Base-by-base conservation (phyloP, 2,797 vertebrate species). In the Coendou prehensilis region DNA sequence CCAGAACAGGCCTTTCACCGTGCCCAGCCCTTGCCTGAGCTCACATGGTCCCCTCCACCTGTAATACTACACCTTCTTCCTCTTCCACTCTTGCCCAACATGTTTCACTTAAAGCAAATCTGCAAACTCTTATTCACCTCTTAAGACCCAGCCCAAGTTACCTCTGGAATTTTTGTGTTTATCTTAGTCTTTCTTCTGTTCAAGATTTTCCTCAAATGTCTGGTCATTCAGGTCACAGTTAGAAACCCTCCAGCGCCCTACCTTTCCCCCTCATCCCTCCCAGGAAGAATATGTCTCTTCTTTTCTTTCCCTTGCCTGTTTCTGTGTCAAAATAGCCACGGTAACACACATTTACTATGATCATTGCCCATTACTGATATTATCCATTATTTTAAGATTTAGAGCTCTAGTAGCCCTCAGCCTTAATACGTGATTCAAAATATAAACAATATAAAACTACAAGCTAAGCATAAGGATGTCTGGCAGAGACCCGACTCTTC, bases 171-270 rank as follows among this genome's bases (percentile, higher is more conserved):
- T 28, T 54, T 61, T 64, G 37, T 82, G 50, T 71, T 91, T 75
- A 37, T 93, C 47, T 57, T 73, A 75, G 15, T 61, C 64, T 41
- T 91, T 63, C 71, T 90, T 85, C 50, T 93, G 67, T 50, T 97
- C 50, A 81, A 94, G 41, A 71, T 88, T 82, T 90, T 82, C 76
- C n/a, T 83, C 26, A 61, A 71, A n/a, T 37, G 20, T 37, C 54
- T 61, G 54, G 73, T 71, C 50, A 89, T 50, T 47, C 33, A 79
- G 63, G 57, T 64, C 56, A 59, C 41, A 81, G 69, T 18, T 26
- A 73, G 61, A 87, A 73, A 69, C 4, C 45, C 5, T 9, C 37
- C 28, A 26, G 10, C 20, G n/a, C 9, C n/a, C 82, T 33, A 37
- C 47, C 57, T 20, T 20, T 18, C 52, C 67, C 45, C 33, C 33